Base-by-base conservation (phyloP, 1,140 invertebrate species). In the Drosophila erecta region DNA sequence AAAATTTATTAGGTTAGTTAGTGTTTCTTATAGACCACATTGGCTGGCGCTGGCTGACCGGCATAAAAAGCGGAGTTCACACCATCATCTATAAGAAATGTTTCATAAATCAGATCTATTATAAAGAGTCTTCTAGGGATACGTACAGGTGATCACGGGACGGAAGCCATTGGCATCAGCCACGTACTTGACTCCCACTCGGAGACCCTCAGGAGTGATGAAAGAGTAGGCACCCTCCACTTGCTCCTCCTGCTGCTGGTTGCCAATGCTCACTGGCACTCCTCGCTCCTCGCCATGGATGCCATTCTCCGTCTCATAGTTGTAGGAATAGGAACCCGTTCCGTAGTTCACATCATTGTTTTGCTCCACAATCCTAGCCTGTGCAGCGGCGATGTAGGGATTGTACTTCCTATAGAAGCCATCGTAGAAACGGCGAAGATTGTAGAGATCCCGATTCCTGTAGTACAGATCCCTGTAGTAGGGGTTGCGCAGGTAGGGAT, bases 291-390 rank as follows among this genome's bases (percentile, higher is more conserved):
- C 92, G 1, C 91, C 94, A 11, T 92, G 84, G 37, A 95, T 94
- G 2, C 94, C 94, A 59, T 95, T 94, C 50, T 93, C 94, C 20
- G 94, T 94, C 73, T 95, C 92, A 14, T 90, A 92, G 44, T 51
- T 79, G 37, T 92, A 92, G 22, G 56, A 12, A 30, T 90, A 92
- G 20, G 46, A 53, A 0, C 90, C 90, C 0, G 66, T 27, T 15
- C 87, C 87, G 10, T 60, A 60, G 41, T 81, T 79, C 24, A 69
- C 61, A 14, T 80, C 61, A 38, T 78, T 73, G 0, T 60, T 44
- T 17, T 91, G 78, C n/a, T 75, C 72, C 14, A 92, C 54, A 33
- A 79, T 76, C 12, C 86, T 78, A 2, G 90, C 86, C 24, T 83
- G 47, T 2, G 76, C 75, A 15, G 77, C 79, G 40, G 64, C 76